Conservation (phyloP, 2,113 vertebrate genomes). For the Erythrocercus mccallii region DNA sequence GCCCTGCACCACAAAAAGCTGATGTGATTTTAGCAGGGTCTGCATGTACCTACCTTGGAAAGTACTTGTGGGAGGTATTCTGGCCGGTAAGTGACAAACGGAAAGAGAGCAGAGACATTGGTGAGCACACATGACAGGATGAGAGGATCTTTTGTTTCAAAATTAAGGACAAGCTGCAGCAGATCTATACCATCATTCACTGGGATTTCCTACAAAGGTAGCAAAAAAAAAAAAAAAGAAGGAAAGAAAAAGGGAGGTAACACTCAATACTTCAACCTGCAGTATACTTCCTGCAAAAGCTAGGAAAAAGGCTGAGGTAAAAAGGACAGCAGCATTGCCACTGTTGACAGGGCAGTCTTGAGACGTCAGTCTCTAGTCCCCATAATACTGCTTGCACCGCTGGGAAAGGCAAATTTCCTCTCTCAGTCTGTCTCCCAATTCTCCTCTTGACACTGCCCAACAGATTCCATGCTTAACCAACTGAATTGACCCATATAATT, state of each 20-base stretch:
- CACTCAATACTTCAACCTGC: not conserved
- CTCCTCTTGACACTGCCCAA: not conserved
- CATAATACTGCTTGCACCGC: not conserved
- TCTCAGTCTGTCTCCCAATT: not conserved
- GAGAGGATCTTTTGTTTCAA: slow-evolving; percentile 90
- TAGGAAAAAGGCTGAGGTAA: not conserved
- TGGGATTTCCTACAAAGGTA: slow-evolving; percentile 78
- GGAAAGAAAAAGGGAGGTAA: not conserved
- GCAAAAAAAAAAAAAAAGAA: not conserved
- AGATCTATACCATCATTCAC: slow-evolving; percentile 87
- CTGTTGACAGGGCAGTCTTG: not conserved
- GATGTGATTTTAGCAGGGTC: not conserved
- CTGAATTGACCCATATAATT: not conserved
- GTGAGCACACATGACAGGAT: slow-evolving; percentile 93
- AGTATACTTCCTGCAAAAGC: not conserved
- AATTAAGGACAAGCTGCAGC: slow-evolving; percentile 86
- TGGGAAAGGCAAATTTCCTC: not conserved
- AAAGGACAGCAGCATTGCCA: not conserved
- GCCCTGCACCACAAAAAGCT: not conserved
- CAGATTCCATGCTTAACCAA: not conserved
- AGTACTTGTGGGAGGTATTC: slow-evolving; percentile 86
- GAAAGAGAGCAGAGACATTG: slow-evolving; percentile 89
- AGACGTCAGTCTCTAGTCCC: not conserved
- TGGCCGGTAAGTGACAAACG: slow-evolving; percentile 83
- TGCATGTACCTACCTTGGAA: slow-evolving; percentile 78